A percentile compares a stretch with the other conserved stretches of the same genome.
phyloP scores from a whole-genome alignment of 2,797 vertebrate genomes.

The Hipposideros larvatus region DNA sequence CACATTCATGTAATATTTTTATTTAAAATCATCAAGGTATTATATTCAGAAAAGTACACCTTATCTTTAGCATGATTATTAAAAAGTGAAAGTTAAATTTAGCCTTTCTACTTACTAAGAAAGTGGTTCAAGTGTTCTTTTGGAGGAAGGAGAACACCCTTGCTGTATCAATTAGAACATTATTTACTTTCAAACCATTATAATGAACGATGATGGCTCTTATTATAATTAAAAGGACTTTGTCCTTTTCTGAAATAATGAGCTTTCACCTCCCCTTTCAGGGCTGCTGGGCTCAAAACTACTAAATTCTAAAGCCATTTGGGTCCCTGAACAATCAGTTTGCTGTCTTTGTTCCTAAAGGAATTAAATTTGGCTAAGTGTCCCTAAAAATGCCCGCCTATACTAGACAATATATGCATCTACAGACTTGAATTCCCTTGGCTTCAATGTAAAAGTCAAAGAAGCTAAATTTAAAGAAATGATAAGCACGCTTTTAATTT shows the following conservation, averaged over 20 bases:
- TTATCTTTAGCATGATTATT: not conserved
- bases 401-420: not conserved
- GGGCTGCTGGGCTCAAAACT: not conserved
- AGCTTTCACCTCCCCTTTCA: not conserved
- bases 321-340: not conserved
- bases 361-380: not conserved
- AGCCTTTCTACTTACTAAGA: not conserved
- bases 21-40: not conserved
- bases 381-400: not conserved
- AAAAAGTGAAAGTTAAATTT: slow-evolving; percentile 10
- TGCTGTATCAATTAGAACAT: not conserved
- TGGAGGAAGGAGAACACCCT: not conserved
- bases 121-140: not conserved
- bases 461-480: not conserved
- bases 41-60: not conserved
- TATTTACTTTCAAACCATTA: slow-evolving; percentile 54
- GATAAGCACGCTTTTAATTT: not conserved
- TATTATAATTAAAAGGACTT: slow-evolving; percentile 47
- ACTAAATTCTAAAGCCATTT: not conserved
- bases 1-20: not conserved
- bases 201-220: not conserved
- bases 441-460: not conserved
- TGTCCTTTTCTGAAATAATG: slow-evolving; percentile 37
- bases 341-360: not conserved
- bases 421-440: not conserved